Evolutionary conservation across 2,797 vertebrate genomes (phyloP), one percentile per base, ranked within the genome.

Genomic region (Eospalax fontanierii): DNA sequence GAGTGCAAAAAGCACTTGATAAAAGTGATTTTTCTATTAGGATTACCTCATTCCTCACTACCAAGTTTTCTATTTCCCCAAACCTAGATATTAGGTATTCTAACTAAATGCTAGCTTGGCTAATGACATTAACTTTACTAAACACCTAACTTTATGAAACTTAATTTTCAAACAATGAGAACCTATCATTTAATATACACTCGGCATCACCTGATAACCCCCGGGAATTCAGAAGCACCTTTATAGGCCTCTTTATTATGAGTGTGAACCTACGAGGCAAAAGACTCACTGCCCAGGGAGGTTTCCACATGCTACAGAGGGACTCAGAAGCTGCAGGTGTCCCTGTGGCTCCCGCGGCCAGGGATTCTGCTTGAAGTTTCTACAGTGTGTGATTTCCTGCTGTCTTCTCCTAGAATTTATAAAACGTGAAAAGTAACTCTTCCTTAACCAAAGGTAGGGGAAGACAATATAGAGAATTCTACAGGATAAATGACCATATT

Each of bases 401-500:
- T 75, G 6, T 33, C 65, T 66, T 92, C 21, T 59, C 50, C 57
- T 76, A 66, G 35, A 26, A 14, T 93, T 93, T 24, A 78, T 2
- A 8, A 35, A 93, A 35, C 86, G 75, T 26, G 26, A 90, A 94
- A 91, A 85, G 8, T 21, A 92, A 70, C 21, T 89, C 89, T 96
- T 87, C n/a, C 33, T 76, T 46, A 63, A 0, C 38, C 66, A 88
- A 75, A 78, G 38, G n/a, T 59, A 74, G 38, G 38, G 70, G 38
- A 61, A 90, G 70, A 90, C 8, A 38, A 92, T 38, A 81, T 0
- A 90, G 65, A 87, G 80, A 83, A 89, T 30, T 46, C 68, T 68
- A 63, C 4, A 86, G n/a, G 50, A 89, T 14, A 82, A 90, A 91
- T 70, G 30, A 24, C 1, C 46, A 9, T 46, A 50, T 87, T 90